phyloP scores from a whole-genome alignment of 2,113 vertebrate genomes.

The Catharus minimus region DNA sequence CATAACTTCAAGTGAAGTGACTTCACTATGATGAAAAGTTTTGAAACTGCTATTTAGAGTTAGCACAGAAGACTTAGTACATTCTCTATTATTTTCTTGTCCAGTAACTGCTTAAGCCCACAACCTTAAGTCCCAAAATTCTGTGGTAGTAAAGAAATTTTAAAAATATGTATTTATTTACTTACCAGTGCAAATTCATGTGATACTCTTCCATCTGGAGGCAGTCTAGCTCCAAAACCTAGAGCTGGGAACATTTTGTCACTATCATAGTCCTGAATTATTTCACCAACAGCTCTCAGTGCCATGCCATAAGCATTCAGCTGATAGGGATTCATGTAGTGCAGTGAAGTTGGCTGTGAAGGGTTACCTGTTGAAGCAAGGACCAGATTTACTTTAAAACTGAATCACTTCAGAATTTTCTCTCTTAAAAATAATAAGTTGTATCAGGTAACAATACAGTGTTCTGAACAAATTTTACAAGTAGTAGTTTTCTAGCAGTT shows the following conservation, averaged over 20 bases:
- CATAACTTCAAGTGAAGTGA: not conserved
- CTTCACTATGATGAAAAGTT: not conserved
- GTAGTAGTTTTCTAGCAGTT: not conserved
- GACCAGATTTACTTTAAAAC: not conserved
- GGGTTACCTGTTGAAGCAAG: constrained; percentile 87
- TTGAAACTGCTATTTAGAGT: not conserved
- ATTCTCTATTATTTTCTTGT: not conserved
- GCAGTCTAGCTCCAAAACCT: constrained; percentile 95
- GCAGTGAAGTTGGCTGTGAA: constrained; percentile 93
- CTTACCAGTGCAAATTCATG: constrained; percentile 97
- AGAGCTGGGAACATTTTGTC: constrained; percentile 99
- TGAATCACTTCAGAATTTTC: not conserved
- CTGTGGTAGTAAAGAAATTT: not conserved
- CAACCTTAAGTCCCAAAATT: not conserved
- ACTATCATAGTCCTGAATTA: constrained; percentile 98
- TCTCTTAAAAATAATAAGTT: not conserved
- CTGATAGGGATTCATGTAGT: constrained; percentile 98
- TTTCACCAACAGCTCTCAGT: constrained; percentile 94
- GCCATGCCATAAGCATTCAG: constrained; percentile 96
- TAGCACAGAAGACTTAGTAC: not conserved
- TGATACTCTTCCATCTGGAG: constrained; percentile 93
- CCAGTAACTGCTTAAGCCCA: not conserved
- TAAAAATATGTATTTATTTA: not conserved
- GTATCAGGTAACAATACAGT: not conserved
- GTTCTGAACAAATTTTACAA: not conserved